Base-by-base conservation (phyloP, 1,140 invertebrate genomes). In the Listronotus bonariensis region DNA sequence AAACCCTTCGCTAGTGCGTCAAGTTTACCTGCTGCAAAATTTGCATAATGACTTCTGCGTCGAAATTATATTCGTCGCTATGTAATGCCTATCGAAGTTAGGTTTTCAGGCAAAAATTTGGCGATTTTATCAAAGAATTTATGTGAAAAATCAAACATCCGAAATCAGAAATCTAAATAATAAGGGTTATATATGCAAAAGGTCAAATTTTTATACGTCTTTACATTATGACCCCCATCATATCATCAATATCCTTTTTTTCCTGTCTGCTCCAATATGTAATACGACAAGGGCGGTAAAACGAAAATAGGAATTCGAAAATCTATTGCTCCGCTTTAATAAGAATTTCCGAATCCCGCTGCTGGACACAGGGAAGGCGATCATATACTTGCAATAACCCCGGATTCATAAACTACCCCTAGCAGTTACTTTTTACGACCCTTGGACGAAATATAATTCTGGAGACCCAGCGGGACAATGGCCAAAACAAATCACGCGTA, bases 391-490 rank as follows among this genome's bases (percentile, higher is more conserved):
- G 46, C 57, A 45, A 60, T 51, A 49, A 49, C 57, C 57, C 34
- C 57, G 34, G 45, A 51, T 60, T 51, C 57, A 60, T 60, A 60
- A 60, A 60, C 57, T 51, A 60, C 38, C 57, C 57, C 57, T 46
- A 34, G 57, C 57, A 60, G 57, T 60, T 60, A 60, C 57, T 60
- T 60, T 60, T 60, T 60, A 60, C 57, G 57, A 60, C 45, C 46
- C 57, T n/a, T 14, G 57, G 14, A 49, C n/a, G 34, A 45, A 48
- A 58, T 58, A 51, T 51, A 51, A 48, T 48, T 48, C 49, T 46
- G 57, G 45, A 32, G 45, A 60, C 34, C 57, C 57, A 40, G 57
- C 45, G 14, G 57, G 57, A 60, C 57, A 60, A 60, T 60, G 57
- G 57, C 46, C 57, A 60, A 60, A 60, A 51, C 57, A 60, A 59